Percentiles rank a stretch among this genome's conserved stretches.
These are phyloP conservation scores for Apaloderma vittatum DNA, from an alignment of 2,113 vertebrate species.

Conservation along the genomic window DNA sequence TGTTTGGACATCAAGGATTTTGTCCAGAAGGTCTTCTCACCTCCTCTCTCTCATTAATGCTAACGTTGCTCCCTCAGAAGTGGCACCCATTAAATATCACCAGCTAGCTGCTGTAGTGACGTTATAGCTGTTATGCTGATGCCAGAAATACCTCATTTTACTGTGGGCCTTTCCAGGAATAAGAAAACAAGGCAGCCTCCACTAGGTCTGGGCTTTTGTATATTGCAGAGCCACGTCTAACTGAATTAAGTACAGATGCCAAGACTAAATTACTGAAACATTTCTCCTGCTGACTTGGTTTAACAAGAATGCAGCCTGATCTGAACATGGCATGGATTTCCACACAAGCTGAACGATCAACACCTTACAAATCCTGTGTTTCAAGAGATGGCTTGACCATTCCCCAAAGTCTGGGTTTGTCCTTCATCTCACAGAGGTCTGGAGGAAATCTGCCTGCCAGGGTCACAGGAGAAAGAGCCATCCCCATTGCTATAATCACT, in stretches of 20 bases:
- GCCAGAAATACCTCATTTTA: constrained; percentile 63
- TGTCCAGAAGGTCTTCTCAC: not conserved
- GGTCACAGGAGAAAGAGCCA: not conserved
- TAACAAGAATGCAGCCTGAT: constrained; percentile 47
- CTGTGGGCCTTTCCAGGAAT: constrained; percentile 63
- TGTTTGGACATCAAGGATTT: not conserved
- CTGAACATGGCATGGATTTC: not conserved
- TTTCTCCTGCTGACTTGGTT: constrained; percentile 65
- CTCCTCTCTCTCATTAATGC: not conserved
- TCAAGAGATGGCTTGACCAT: not conserved
- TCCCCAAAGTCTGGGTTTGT: not conserved
- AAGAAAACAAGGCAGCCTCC: constrained; percentile 27
- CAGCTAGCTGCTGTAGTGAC: constrained; percentile 17
- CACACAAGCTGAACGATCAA: not conserved
- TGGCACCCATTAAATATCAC: constrained; percentile 4
- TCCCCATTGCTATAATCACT: not conserved
- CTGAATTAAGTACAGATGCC: constrained; percentile 64
- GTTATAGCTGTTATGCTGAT: not conserved
- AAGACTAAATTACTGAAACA: constrained; percentile 69
- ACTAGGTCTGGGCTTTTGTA: constrained; percentile 49
- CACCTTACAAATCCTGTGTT: not conserved
- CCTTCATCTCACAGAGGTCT: not conserved
- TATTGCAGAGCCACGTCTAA: constrained; percentile 62
- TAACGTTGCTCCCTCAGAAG: not conserved
- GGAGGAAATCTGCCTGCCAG: not conserved